Conservation (phyloP, 2,797 vertebrate species). For the Balearica regulorum region DNA sequence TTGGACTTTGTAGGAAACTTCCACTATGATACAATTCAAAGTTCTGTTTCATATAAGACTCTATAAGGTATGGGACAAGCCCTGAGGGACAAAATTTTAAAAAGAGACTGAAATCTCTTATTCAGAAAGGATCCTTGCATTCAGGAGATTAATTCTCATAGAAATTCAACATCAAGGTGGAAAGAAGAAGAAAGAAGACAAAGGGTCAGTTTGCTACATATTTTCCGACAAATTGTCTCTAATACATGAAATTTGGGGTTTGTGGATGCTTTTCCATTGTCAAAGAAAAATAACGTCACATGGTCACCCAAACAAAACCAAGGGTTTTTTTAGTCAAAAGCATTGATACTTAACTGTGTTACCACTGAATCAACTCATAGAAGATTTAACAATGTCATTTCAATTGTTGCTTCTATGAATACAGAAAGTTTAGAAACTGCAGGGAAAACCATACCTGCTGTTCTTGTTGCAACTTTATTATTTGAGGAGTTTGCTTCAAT, state of each 20-base stretch:
- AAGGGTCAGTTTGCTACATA: neutral
- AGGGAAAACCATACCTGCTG: neutral
- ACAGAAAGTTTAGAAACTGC: neutral
- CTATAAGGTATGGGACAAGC: neutral
- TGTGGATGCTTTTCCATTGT: neutral
- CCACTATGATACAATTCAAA: neutral
- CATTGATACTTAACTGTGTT: neutral
- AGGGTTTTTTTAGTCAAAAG: neutral
- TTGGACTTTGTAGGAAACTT: neutral
- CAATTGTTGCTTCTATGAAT: neutral
- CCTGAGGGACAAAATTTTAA: neutral
- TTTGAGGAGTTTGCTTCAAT: neutral
- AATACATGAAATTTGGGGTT: neutral
- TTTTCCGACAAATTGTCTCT: neutral
- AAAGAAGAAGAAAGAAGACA: neutral
- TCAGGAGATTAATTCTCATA: neutral
- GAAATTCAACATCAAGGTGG: neutral
- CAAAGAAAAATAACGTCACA: neutral
- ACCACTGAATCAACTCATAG: neutral
- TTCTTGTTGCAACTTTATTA: neutral
- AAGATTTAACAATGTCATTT: neutral
- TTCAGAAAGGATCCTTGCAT: neutral
- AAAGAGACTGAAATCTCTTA: neutral
- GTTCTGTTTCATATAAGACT: neutral
- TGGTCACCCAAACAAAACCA: neutral